A percentile compares a stretch with the other conserved stretches of the same genome.
phyloP scores from a whole-genome alignment of 1,140 invertebrate genomes.

The Bombus fervidus region DNA sequence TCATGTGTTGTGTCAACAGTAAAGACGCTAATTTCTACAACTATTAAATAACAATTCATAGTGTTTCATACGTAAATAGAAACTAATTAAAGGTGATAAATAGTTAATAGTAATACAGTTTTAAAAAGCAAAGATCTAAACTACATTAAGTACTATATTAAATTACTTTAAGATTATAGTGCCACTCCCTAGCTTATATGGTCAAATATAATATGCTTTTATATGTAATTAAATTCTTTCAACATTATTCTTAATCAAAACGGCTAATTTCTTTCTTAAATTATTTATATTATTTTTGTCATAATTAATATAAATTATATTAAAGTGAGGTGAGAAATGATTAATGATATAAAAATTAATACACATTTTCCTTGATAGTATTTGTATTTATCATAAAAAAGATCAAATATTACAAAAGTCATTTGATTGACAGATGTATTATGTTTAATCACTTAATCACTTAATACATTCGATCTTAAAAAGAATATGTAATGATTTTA shows the following conservation, averaged over 20 bases:
- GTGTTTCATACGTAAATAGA: neutral
- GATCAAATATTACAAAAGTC: neutral
- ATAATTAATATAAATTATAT: neutral
- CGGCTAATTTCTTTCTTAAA: neutral
- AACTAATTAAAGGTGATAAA: conserved; percentile 17
- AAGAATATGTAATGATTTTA: neutral
- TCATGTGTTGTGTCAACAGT: neutral
- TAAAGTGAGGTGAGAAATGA: too few species aligned
- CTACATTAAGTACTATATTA: neutral
- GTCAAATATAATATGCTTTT: neutral
- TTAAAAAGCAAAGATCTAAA: neutral
- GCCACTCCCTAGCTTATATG: conserved; percentile 20
- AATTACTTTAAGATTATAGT: neutral
- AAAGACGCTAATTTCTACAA: neutral
- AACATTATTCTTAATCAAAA: neutral
- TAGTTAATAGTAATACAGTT: neutral
- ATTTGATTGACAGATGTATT: neutral
- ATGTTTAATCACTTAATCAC: neutral
- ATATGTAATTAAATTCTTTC: neutral
- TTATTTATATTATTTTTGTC: neutral
- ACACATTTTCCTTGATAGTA: neutral
- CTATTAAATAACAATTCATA: conserved; percentile 4
- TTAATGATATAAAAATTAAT: neutral
- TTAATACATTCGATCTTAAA: neutral
- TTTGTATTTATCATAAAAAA: neutral